Conservation (phyloP, 53 echinoderm and acorn worm genomes). For the Echinarachnius parma region DNA sequence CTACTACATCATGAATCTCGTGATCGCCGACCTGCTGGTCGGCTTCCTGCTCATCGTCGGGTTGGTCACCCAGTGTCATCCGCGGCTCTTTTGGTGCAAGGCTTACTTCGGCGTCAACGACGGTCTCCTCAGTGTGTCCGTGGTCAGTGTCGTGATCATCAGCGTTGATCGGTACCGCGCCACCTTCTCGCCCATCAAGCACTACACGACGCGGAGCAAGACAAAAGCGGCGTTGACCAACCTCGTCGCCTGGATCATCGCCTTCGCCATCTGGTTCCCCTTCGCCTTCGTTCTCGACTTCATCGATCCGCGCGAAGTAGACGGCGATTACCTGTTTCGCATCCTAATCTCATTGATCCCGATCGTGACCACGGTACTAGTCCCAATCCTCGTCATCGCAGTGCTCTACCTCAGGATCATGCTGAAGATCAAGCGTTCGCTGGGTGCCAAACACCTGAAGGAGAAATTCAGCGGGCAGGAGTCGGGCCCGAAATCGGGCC, state of each 20-base stretch:
- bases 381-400: slow-evolving; percentile 2
- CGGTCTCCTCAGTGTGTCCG: slow-evolving; percentile 17
- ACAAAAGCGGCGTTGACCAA: not conserved
- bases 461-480: not conserved
- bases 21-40: slow-evolving; percentile 1
- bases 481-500: not conserved
- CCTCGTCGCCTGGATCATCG: not conserved
- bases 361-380: not conserved
- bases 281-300: not conserved
- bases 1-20: slow-evolving; percentile 1
- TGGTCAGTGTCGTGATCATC: slow-evolving; percentile 11
- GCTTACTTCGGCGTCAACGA: not conserved
- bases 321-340: not conserved
- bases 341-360: not conserved
- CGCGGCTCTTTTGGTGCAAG: not conserved
- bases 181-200: not conserved
- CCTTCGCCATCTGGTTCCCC: slow-evolving; percentile 12
- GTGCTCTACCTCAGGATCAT: slow-evolving; percentile 11
- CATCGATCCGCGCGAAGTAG: not conserved
- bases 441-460: not conserved
- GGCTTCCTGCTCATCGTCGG: not conserved
- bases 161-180: slow-evolving; percentile 16
- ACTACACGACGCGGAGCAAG: not conserved
- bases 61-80: not conserved
- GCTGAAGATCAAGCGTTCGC: not conserved